A percentile compares a stretch with the other conserved stretches of the same genome.
Conservation (phyloP, 2,113 vertebrate genomes). For the Psittacula cyanocephala region DNA sequence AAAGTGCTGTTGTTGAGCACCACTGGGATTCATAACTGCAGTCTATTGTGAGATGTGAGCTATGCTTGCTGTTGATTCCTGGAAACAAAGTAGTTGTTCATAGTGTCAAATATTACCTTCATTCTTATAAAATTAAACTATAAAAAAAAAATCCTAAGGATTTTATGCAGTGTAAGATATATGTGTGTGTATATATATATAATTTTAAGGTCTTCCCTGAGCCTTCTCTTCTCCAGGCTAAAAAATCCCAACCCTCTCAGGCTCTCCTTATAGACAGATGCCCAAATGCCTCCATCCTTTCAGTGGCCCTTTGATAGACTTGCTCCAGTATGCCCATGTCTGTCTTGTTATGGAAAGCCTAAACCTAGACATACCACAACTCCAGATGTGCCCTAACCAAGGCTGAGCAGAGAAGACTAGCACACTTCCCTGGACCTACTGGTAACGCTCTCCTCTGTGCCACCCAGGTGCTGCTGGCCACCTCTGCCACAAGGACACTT, state of each 20-base stretch:
- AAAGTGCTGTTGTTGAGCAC: fast-evolving
- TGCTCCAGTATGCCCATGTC: background rate
- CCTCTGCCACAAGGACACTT: background rate
- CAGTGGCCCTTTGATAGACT: background rate
- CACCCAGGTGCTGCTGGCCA: background rate
- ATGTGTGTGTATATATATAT: background rate
- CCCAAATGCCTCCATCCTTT: background rate
- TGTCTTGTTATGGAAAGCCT: background rate
- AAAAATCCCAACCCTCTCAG: background rate
- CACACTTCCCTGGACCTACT: background rate
- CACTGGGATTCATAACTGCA: fast-evolving
- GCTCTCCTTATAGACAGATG: background rate
- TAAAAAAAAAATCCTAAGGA: background rate
- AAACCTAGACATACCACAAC: background rate
- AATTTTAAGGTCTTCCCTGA: background rate
- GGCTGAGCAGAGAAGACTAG: background rate
- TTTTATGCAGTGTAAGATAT: background rate
- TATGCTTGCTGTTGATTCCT: background rate
- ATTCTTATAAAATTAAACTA: background rate
- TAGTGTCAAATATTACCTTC: background rate
- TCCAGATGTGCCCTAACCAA: background rate
- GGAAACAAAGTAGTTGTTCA: background rate
- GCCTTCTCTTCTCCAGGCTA: background rate
- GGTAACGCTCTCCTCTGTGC: background rate
- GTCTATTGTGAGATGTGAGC: fast-evolving